Evolutionary conservation across 1,140 invertebrate genomes (phyloP).

Genomic region (Bombus difficillimus): DNA sequence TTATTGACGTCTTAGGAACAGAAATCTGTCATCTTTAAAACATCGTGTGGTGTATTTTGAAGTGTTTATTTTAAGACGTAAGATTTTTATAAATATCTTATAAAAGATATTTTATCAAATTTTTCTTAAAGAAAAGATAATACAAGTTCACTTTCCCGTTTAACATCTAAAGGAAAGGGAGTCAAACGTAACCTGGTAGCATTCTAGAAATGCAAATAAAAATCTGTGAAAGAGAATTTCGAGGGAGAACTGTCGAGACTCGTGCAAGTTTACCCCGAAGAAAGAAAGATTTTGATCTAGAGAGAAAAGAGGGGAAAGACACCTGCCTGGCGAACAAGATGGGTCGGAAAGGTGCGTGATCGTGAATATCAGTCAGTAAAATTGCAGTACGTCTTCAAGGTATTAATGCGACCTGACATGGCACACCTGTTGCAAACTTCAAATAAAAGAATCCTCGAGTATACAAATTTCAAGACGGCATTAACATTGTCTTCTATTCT

Average conservation of each 20-base stretch:
- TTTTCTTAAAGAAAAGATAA: background rate
- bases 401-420: constrained; percentile 34
- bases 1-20: too few relatives aligned
- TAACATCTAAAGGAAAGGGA: background rate
- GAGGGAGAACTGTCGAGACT: background rate
- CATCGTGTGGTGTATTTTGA: too few relatives aligned
- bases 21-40: too few relatives aligned
- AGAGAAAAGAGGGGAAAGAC: constrained; percentile 20
- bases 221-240: background rate
- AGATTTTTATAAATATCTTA: too few relatives aligned
- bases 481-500: background rate
- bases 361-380: constrained; percentile 39
- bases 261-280: background rate
- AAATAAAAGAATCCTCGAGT: background rate
- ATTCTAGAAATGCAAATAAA: background rate
- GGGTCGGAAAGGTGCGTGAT: constrained; percentile 31
- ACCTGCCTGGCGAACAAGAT: constrained; percentile 37
- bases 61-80: too few relatives aligned
- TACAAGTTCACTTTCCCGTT: background rate
- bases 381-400: constrained; percentile 25
- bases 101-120: background rate
- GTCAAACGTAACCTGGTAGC: background rate
- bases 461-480: background rate
- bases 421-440: constrained; percentile 29
- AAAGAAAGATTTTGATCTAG: constrained; percentile 28